Conservation (phyloP, 92 coral and sea anemone genomes). For the Heliopora coerulea region DNA sequence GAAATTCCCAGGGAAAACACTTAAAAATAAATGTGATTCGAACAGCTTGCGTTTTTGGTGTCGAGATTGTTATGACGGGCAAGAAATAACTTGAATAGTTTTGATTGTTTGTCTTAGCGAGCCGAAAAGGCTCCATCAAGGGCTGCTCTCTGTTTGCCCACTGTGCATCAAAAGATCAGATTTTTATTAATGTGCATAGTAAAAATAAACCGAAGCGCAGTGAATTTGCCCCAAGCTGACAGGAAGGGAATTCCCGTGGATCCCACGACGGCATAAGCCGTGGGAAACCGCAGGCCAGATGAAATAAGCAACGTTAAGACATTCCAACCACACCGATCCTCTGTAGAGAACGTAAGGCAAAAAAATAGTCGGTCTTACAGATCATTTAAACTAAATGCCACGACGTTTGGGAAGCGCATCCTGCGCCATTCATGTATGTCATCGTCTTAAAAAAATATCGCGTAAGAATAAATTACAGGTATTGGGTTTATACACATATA, state of each 20-base stretch:
- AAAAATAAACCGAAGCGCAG: constrained; percentile 3
- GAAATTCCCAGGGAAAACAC: background rate
- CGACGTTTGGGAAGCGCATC: background rate
- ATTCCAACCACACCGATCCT: background rate
- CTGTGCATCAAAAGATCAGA: constrained; percentile 26
- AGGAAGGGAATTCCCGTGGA: constrained; percentile 16
- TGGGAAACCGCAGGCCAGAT: constrained; percentile 15
- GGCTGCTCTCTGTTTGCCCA: constrained; percentile 31
- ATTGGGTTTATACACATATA: constrained; percentile 23
- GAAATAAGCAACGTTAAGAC: background rate
- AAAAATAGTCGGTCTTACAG: background rate
- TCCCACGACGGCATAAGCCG: constrained; percentile 8
- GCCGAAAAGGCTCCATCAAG: constrained; percentile 24
- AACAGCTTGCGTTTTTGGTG: constrained; percentile 3
- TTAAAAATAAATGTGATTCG: background rate
- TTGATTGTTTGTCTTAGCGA: constrained; percentile 37
- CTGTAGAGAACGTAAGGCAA: background rate
- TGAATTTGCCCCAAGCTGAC: constrained; percentile 34
- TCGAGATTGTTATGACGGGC: constrained; percentile 35
- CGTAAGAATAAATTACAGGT: constrained; percentile 40
- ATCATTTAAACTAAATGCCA: background rate
- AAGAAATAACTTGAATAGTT: constrained; percentile 33
- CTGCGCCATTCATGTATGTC: background rate
- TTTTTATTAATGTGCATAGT: constrained; percentile 29
- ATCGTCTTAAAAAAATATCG: background rate